phyloP scores from a whole-genome alignment of 1,140 invertebrate genomes.

The Pygmarrhopalites habei region DNA sequence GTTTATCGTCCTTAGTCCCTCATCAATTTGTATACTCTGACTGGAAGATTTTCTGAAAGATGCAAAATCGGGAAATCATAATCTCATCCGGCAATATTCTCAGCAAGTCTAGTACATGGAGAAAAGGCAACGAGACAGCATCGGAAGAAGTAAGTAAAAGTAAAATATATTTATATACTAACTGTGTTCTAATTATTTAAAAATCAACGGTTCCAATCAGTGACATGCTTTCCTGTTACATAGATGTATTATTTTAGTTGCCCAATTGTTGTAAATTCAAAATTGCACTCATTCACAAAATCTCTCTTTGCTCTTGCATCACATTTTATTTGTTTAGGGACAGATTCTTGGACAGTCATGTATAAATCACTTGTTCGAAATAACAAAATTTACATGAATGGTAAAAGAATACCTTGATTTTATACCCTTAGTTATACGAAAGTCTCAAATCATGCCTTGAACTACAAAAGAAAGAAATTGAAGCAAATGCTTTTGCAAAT shows the following conservation, averaged over 20 bases:
- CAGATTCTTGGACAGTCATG: background rate
- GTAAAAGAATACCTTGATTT: constrained; percentile 13
- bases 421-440: constrained; percentile 55
- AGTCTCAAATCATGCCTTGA: constrained; percentile 54
- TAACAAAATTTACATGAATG: constrained; percentile 1
- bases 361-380: background rate
- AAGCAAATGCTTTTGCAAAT: constrained; percentile 15
- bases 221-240: background rate
- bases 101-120: constrained; percentile 22
- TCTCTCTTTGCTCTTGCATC: background rate
- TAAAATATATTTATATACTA: background rate
- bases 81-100: constrained; percentile 34
- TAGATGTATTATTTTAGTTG: background rate
- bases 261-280: background rate
- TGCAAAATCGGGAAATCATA: constrained; percentile 17
- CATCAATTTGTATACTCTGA: no score
- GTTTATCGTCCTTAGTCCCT: no score
- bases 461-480: constrained; percentile 5
- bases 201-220: background rate
- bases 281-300: background rate
- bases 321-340: background rate
- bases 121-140: constrained; percentile 27
- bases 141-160: constrained; percentile 26
- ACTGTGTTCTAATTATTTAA: background rate
- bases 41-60: background rate